Conservation (phyloP, 2,888 invertebrate genomes). For the Phyllotreta striolata region DNA sequence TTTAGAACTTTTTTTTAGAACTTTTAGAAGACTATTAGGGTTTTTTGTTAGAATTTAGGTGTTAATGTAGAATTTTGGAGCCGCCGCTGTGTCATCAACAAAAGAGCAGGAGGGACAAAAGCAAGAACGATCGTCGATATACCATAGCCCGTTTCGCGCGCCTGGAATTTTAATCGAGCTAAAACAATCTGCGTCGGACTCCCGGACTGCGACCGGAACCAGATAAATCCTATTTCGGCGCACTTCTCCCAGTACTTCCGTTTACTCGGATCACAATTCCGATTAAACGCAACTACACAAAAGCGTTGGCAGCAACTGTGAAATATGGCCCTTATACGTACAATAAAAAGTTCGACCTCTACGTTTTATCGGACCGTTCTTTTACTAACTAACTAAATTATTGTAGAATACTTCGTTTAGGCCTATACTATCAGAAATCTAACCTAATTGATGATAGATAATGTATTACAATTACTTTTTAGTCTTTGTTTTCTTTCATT, state of each 20-base stretch:
- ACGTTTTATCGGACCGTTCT: slow-evolving; percentile 35
- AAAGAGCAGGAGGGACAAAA: slow-evolving; percentile 48
- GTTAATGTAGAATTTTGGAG: background rate
- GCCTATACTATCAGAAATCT: slow-evolving; percentile 8
- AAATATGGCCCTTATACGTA: slow-evolving; percentile 42
- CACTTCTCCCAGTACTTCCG: slow-evolving; percentile 56
- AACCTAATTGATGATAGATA: background rate
- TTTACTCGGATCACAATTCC: slow-evolving; percentile 48
- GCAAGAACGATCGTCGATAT: slow-evolving; percentile 51
- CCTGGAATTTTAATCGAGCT: slow-evolving; percentile 61
- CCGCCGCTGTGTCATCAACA: slow-evolving; percentile 42
- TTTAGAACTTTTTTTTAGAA: too few species aligned
- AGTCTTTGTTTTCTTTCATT: too few species aligned
- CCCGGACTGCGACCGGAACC: slow-evolving; percentile 53
- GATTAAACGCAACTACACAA: slow-evolving; percentile 51
- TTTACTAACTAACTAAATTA: slow-evolving; percentile 33
- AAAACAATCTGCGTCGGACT: slow-evolving; percentile 60
- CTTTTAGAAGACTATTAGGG: too few species aligned
- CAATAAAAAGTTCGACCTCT: slow-evolving; percentile 37
- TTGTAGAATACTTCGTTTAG: slow-evolving; percentile 28
- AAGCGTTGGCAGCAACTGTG: slow-evolving; percentile 47
- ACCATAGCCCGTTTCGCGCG: slow-evolving; percentile 48
- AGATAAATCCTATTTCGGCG: slow-evolving; percentile 59
- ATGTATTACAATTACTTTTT: too few species aligned
- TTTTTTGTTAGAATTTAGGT: background rate